Percentiles rank a stretch among this genome's conserved stretches.
Conservation (phyloP, 2,113 vertebrate species). For the Brachypodius melanocephalos region DNA sequence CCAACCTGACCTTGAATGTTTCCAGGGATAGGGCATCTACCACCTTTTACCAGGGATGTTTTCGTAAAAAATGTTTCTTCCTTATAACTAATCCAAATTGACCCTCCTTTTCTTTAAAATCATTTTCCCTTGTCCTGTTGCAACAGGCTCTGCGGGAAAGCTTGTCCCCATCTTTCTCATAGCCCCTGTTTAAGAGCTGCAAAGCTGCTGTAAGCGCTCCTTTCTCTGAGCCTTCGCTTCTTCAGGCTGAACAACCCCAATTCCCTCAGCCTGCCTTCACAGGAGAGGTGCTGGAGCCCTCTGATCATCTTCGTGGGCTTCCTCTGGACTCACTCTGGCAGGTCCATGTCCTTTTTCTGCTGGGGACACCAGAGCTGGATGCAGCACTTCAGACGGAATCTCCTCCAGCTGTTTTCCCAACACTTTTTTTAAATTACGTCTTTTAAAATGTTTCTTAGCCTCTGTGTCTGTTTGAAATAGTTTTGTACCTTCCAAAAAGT, state of each 20-base stretch:
- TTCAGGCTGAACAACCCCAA: background rate
- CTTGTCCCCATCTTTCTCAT: background rate
- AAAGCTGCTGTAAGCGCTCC: background rate
- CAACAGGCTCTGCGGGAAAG: background rate
- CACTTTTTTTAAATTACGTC: accelerated
- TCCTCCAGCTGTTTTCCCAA: background rate
- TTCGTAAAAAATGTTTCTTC: background rate
- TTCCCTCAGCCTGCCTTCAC: background rate
- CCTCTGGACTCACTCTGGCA: background rate
- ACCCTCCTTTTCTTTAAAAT: background rate
- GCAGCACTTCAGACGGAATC: background rate
- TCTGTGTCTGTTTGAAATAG: background rate
- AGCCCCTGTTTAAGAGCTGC: background rate
- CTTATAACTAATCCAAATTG: background rate
- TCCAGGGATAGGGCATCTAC: too few species aligned
- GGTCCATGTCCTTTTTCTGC: background rate
- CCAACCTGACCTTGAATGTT: background rate
- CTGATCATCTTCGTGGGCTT: background rate
- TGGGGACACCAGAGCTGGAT: too few species aligned
- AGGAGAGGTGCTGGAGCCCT: background rate
- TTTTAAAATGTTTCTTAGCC: background rate
- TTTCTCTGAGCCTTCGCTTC: background rate
- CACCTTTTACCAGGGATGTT: accelerated
- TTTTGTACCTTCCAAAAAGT: background rate
- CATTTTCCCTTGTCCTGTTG: background rate